These are phyloP conservation scores for Triplophysa dalaica DNA, from an alignment of 2,113 vertebrate species.

Conservation along the genomic window DNA sequence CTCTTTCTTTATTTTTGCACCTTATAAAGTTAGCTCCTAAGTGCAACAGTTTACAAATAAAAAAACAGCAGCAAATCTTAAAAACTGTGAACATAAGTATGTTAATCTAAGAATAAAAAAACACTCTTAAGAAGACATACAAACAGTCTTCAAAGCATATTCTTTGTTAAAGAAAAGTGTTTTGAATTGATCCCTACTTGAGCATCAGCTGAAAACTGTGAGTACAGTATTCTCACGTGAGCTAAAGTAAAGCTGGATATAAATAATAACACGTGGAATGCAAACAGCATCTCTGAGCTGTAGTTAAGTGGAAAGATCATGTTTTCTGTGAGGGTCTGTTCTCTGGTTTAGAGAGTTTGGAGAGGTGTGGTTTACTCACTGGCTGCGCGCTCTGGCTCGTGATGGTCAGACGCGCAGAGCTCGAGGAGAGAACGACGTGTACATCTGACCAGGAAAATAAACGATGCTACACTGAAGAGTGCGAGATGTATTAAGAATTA, in stretches of 20 bases:
- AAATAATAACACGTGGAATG: neutral
- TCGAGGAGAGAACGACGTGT: neutral
- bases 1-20: too few species aligned
- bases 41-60: too few species aligned
- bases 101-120: too few species aligned
- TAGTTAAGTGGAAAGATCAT: too few species aligned
- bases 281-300: neutral
- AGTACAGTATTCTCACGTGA: neutral
- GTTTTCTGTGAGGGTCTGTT: neutral
- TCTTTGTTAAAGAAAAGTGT: too few species aligned
- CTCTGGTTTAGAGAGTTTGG: neutral
- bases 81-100: too few species aligned
- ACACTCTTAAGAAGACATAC: too few species aligned
- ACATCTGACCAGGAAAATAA: neutral
- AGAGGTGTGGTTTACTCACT: constrained; percentile 1
- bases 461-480: constrained; percentile 2
- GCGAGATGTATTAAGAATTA: neutral
- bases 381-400: neutral
- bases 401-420: neutral
- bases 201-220: too few species aligned
- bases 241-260: neutral
- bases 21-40: too few species aligned
- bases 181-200: too few species aligned
- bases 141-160: too few species aligned
- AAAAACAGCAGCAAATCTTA: too few species aligned